These are phyloP conservation scores for Lamellibrachia columna DNA, from an alignment of 2,888 invertebrate species.

Conservation along the genomic window DNA sequence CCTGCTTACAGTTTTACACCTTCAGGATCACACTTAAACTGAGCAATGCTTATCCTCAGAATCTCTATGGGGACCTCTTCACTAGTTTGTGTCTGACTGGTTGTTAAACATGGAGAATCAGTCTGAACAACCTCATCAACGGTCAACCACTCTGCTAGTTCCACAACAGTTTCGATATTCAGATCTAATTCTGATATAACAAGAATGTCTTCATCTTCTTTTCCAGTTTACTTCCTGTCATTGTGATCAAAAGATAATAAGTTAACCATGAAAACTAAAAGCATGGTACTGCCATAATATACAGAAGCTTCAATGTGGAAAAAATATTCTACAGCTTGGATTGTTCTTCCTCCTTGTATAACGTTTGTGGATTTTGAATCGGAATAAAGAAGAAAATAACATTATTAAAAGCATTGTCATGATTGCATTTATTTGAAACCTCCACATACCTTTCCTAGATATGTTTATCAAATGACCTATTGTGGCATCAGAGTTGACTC, in stretches of 20 bases:
- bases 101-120: not conserved
- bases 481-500: not conserved
- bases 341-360: not conserved
- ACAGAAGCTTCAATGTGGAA: not conserved
- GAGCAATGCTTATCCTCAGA: not conserved
- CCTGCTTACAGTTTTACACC: not conserved
- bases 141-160: not conserved
- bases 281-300: not conserved
- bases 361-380: not conserved
- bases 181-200: not conserved
- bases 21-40: not conserved
- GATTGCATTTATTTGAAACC: not conserved
- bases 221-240: not conserved
- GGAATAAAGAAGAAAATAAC: not conserved
- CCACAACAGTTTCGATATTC: not conserved
- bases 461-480: not conserved
- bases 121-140: not conserved
- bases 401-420: not conserved
- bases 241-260: not conserved
- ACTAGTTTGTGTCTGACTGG: not conserved
- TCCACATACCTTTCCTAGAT: not conserved
- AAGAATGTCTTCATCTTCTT: not conserved
- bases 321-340: not conserved
- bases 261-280: not conserved
- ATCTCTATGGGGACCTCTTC: not conserved